A percentile compares a stretch with the other conserved stretches of the same genome.
Conservation (phyloP, 2,888 invertebrate genomes). For the Lamellibrachia columna region DNA sequence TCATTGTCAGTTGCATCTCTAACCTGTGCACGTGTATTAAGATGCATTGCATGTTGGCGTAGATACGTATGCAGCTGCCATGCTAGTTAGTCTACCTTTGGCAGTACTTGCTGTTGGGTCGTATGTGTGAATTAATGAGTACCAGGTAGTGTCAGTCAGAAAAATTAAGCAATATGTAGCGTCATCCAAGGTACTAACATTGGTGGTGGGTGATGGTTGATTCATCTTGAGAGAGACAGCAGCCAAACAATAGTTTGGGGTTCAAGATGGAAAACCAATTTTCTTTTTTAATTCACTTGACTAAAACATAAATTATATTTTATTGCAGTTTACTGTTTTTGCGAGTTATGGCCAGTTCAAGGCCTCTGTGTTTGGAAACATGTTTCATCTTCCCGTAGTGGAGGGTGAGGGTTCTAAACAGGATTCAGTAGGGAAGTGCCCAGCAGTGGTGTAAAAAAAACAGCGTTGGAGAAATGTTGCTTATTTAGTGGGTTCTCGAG, state of each 20-base stretch:
- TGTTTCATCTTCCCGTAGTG: neutral
- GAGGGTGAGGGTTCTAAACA: too few relatives aligned
- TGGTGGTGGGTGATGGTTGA: neutral
- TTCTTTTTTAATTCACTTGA: too few relatives aligned
- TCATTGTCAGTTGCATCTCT: neutral
- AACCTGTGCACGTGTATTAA: neutral
- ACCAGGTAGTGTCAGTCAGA: neutral
- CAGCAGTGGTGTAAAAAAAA: neutral
- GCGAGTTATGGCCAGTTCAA: too few relatives aligned
- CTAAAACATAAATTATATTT: too few relatives aligned
- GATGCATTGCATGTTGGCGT: neutral
- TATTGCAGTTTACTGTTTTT: too few relatives aligned
- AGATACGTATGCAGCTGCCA: neutral
- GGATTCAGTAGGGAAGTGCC: neutral
- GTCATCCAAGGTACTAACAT: neutral
- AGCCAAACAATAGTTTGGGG: neutral
- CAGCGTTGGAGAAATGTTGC: neutral
- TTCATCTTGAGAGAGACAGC: neutral
- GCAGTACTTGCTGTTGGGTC: neutral
- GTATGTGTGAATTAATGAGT: neutral
- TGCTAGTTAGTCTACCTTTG: neutral
- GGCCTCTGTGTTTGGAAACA: neutral
- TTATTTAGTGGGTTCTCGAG: neutral
- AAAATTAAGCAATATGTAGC: neutral
- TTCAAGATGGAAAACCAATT: too few relatives aligned